Percentiles rank a stretch among this genome's conserved stretches.
phyloP scores from a whole-genome alignment of 1,140 invertebrate genomes.

The Cepaea nemoralis region DNA sequence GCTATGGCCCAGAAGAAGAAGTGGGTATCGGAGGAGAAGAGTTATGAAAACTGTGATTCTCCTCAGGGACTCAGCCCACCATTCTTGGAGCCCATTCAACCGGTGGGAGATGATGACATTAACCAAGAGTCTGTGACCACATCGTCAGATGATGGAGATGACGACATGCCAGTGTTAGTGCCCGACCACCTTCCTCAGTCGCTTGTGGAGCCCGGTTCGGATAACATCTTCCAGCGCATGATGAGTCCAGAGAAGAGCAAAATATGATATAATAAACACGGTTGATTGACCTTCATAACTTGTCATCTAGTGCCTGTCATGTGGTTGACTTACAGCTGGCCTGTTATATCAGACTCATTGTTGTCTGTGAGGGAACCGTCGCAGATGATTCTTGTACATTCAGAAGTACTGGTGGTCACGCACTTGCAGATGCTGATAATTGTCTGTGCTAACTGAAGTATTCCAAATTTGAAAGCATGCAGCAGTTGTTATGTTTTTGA shows the following conservation, averaged over 20 bases:
- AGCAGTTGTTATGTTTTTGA: no score
- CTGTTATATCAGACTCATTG: not conserved
- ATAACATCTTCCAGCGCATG: conserved; percentile 40
- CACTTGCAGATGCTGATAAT: not conserved
- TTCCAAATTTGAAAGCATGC: no score
- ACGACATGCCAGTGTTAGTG: conserved; percentile 37
- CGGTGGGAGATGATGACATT: not conserved
- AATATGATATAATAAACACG: not conserved
- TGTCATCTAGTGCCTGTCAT: not conserved
- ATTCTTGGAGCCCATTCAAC: conserved; percentile 25
- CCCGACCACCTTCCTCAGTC: conserved; percentile 33
- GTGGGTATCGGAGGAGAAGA: not conserved
- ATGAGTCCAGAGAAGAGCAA: conserved; percentile 34
- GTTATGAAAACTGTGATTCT: conserved; percentile 2
- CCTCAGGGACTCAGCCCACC: conserved; percentile 21
- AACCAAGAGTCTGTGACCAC: not conserved
- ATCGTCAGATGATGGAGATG: conserved; percentile 4
- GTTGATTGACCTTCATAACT: not conserved
- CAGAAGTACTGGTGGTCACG: not conserved
- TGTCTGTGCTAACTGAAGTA: not conserved
- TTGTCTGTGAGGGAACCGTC: not conserved
- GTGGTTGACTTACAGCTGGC: not conserved
- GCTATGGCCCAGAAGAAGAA: conserved; percentile 30
- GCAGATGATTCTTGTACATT: not conserved
- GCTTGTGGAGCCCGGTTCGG: conserved; percentile 26